These are phyloP conservation scores for Arion vulgaris DNA, from an alignment of 1,140 invertebrate genomes.

Conservation along the genomic window DNA sequence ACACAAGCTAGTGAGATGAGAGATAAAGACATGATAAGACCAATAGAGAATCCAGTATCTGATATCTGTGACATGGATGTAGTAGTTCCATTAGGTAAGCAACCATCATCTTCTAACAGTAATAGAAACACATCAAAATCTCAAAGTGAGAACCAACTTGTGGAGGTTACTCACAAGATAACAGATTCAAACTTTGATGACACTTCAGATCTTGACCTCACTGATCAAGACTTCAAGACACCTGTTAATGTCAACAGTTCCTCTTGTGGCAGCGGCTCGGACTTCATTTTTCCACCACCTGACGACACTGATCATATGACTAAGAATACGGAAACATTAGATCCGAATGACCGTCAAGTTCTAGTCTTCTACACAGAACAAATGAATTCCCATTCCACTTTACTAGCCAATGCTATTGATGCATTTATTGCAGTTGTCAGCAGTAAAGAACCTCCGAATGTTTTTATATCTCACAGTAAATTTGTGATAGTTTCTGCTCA, in stretches of 20 bases:
- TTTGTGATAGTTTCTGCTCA: slow-evolving; percentile 94
- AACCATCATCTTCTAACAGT: not conserved
- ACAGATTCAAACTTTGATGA: slow-evolving; percentile 22
- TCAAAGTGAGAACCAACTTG: slow-evolving; percentile 75
- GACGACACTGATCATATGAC: slow-evolving; percentile 73
- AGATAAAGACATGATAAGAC: not conserved
- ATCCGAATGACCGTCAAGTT: slow-evolving; percentile 84
- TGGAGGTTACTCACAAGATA: no score
- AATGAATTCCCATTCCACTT: slow-evolving; percentile 85
- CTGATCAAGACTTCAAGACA: slow-evolving; percentile 75
- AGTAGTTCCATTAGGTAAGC: not conserved
- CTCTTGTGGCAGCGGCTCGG: slow-evolving; percentile 52
- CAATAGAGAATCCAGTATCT: not conserved
- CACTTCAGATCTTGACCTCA: not conserved
- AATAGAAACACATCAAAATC: not conserved
- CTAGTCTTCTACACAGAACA: slow-evolving; percentile 89
- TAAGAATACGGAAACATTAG: slow-evolving; percentile 42
- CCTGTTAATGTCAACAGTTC: slow-evolving; percentile 69
- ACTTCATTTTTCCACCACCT: slow-evolving; percentile 35
- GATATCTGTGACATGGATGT: not conserved
- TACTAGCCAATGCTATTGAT: slow-evolving; percentile 90
- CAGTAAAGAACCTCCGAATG: slow-evolving; percentile 92
- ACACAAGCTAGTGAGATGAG: not conserved
- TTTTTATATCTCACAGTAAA: slow-evolving; percentile 93
- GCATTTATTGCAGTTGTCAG: slow-evolving; percentile 92